Evolutionary conservation across 2,113 vertebrate species (phyloP), one percentile per base, ranked within the genome.

Genomic region (Tursiops truncatus): DNA sequence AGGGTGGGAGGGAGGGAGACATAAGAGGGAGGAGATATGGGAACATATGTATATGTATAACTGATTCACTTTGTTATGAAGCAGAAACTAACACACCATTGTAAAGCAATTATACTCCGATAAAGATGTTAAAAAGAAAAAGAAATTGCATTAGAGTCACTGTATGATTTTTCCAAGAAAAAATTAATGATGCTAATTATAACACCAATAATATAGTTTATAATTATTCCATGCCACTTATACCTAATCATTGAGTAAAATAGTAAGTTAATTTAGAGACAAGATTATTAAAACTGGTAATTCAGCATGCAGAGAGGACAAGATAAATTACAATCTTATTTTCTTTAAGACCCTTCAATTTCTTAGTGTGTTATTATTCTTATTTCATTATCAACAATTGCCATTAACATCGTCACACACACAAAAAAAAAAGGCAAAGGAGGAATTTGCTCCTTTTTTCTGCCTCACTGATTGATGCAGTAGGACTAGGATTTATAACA

Each of bases 251-350:
- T 92, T 80, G 47, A 80, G 73, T 89, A 77, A 96, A 94, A 87
- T 41, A 21, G n/a, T 94, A 74, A 23, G 92, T 70, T 91, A 86
- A 90, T 93, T 73, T 76, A 82, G 71, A 36, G 60, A 13, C 56
- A 84, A 93, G 87, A 38, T 94, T 94, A 95, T 96, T 97, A 96
- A 96, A 97, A 96, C 84, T 90, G 60, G 95, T 97, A 84, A 97
- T 85, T 96, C 83, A 92, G n/a, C 85, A 76, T 95, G 25, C 89
- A 63, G 36, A 62, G 67, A 89, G 28, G 67, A 58, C 26, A 71
- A 70, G 44, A 81, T 94, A 97, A 76, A 95, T 95, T 80, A 90
- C 71, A 92, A 38, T 31, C 70, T 93, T 65, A 77, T 53, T 93
- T 80, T 90, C 41, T 60, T 44, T 38, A 44, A 63, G 38, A 62